Evolutionary conservation across 2,888 invertebrate species (phyloP), one percentile per base, ranked within the genome.

Genomic region (Tricholauxania praeusta): DNA sequence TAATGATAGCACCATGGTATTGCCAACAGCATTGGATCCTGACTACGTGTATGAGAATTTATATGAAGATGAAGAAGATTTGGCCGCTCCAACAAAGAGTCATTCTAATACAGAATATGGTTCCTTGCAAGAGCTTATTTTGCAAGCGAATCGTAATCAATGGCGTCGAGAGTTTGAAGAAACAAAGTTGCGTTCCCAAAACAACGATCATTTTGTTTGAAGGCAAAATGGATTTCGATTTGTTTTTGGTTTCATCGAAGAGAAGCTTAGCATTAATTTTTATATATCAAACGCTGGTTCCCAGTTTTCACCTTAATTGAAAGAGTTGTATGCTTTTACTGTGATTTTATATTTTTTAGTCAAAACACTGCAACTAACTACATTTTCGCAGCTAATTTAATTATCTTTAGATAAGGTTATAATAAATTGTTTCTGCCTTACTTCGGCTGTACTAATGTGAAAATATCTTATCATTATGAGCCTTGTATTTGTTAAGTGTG

Each of bases 51-150:
- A 82, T n/a, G 83, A 84, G 49, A 82, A 82, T 72, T 72, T 83
- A 15, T 83, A 83, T 47, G 84, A 84, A 52, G 84, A 84, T 48
- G 84, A 83, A 62, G 78, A 80, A 28, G 84, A 84, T 64, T 78
- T 79, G 1, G 78, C 60, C 0, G 75, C 80, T 1, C 78, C 80
- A 7, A 79, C 80, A 14, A 83, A 80, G 71, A 79, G 81, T 3
- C 77, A 78, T 1, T 80, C 79, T n/a, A 82, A 81, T 28, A 76
- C 75, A 1, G 82, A 83, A 32, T 83, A 80, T n/a, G 81, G 81
- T 3, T 84, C 84, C 5, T 81, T 84, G 48, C 84, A 83, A 71
- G 84, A 84, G 10, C 75, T 84, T 4, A 84, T 84, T 32, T 55
- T 83, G 55, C 83, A 84, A 69, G 83, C 84, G 6, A 80, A 78